Evolutionary conservation across 2,888 invertebrate species (phyloP).

Genomic region (Ischnura elegans): DNA sequence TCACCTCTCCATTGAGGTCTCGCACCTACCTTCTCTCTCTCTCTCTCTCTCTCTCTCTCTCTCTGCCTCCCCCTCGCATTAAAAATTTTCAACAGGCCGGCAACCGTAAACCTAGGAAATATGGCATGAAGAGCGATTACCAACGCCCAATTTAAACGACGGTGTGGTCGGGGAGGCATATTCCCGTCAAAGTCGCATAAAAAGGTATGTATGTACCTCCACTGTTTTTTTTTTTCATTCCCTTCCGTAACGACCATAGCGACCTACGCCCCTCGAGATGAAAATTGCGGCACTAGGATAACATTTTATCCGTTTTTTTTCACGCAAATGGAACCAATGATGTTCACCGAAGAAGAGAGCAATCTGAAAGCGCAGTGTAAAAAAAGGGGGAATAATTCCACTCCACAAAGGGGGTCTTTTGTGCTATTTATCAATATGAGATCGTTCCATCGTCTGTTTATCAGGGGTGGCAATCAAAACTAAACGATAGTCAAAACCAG

Average conservation of each 20-base stretch:
- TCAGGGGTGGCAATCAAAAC: no score
- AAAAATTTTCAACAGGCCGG: not conserved
- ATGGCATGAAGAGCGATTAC: not conserved
- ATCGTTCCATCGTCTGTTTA: no score
- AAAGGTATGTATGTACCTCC: not conserved
- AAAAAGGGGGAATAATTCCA: not conserved
- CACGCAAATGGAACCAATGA: not conserved
- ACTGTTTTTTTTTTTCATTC: not conserved
- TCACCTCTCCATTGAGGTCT: constrained; percentile 7
- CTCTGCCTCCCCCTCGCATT: not conserved
- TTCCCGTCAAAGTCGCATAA: not conserved
- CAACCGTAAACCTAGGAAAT: not conserved
- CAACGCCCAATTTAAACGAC: not conserved
- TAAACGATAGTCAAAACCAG: no score
- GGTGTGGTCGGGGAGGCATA: not conserved
- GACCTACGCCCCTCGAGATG: not conserved
- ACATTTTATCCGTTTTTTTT: not conserved
- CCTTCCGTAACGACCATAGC: not conserved
- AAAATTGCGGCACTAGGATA: not conserved
- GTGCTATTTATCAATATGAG: not conserved
- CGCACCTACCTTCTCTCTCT: no score
- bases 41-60: no score
- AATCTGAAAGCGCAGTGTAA: not conserved
- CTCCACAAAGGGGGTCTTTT: not conserved
- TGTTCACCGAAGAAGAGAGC: not conserved